Conservation (phyloP, 2,888 invertebrate species). For the Caenorhabditis japonica region DNA sequence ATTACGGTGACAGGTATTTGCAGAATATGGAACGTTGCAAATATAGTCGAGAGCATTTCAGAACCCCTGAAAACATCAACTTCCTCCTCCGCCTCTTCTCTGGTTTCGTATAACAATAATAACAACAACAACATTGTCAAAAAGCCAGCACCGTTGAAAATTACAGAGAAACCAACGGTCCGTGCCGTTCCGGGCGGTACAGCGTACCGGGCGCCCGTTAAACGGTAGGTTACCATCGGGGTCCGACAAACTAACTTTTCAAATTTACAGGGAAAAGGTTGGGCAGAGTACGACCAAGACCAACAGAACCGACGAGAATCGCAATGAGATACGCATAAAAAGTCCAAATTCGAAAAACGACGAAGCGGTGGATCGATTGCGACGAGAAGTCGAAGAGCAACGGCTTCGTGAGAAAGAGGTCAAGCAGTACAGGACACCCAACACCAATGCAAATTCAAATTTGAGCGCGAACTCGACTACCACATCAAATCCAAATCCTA, state of each 20-base stretch:
- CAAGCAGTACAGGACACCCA: slow-evolving; percentile 31
- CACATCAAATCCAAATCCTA: not conserved
- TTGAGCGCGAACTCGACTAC: not conserved
- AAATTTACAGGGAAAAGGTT: not conserved
- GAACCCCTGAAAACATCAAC: not conserved
- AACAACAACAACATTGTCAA: slow-evolving; percentile 34
- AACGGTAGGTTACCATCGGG: not conserved
- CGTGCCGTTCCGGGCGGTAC: slow-evolving; percentile 14
- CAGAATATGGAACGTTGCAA: not conserved
- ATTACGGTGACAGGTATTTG: not conserved
- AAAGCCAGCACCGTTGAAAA: slow-evolving; percentile 23
- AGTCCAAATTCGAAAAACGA: slow-evolving; percentile 10
- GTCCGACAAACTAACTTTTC: not conserved
- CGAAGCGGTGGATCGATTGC: slow-evolving; percentile 33
- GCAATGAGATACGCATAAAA: slow-evolving; percentile 26
- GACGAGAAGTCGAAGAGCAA: slow-evolving; percentile 39
- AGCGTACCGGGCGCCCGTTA: slow-evolving; percentile 7
- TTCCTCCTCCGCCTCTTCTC: not conserved
- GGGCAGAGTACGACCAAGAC: no score
- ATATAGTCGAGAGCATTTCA: not conserved
- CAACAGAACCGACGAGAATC: slow-evolving; percentile 35
- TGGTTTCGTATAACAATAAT: no score
- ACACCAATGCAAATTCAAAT: not conserved
- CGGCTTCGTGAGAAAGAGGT: slow-evolving; percentile 37
- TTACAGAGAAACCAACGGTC: slow-evolving; percentile 17